Conservation (phyloP, 2,113 vertebrate species). For the Zingel zingel region DNA sequence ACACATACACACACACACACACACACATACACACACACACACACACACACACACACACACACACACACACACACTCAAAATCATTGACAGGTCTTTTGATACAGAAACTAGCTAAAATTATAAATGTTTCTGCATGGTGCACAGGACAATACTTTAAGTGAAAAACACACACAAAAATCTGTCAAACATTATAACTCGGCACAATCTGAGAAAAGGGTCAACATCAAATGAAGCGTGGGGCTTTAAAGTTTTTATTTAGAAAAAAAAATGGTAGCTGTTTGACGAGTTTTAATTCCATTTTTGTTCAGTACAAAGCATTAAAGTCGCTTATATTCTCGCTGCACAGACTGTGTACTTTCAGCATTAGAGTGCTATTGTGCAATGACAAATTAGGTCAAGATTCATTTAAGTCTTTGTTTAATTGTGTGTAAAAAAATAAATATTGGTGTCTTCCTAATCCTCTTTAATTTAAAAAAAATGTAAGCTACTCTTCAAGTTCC, state of each 20-base stretch:
- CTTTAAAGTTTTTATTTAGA: neutral
- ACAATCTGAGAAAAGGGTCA: neutral
- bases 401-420: neutral
- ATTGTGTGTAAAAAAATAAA: neutral
- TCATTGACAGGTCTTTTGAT: neutral
- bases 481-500: neutral
- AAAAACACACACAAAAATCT: neutral
- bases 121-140: neutral
- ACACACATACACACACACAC: too few relatives aligned
- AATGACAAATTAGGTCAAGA: neutral
- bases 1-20: too few relatives aligned
- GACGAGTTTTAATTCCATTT: neutral
- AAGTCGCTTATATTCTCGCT: neutral
- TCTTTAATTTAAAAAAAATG: neutral
- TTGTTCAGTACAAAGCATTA: neutral
- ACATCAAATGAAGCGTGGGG: neutral
- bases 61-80: neutral
- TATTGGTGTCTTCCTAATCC: neutral
- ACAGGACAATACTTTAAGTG: neutral
- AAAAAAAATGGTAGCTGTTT: neutral
- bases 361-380: neutral
- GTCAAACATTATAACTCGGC: neutral
- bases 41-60: too few relatives aligned
- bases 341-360: neutral
- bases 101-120: neutral